phyloP scores from a whole-genome alignment of 2,797 vertebrate species.

The Poecilia velifera region DNA sequence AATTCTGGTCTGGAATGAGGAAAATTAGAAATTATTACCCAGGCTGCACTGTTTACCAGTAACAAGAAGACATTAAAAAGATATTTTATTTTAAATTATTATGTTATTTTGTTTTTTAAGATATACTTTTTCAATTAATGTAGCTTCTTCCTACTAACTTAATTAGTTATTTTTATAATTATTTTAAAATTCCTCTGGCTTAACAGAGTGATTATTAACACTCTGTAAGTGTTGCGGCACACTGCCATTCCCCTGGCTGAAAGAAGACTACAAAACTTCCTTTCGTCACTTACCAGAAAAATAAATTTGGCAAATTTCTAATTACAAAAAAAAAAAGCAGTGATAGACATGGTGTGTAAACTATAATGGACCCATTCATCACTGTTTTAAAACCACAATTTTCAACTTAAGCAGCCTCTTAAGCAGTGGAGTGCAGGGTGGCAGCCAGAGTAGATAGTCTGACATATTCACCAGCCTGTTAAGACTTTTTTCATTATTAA shows the following conservation, averaged over 20 bases:
- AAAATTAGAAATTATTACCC: not conserved
- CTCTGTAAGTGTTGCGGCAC: not conserved
- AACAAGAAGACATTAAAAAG: not conserved
- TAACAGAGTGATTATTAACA: not conserved
- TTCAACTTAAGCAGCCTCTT: not conserved
- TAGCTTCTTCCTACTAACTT: not conserved
- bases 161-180: not conserved
- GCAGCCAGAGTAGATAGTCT: not conserved
- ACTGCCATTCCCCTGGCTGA: not conserved
- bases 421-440: not conserved
- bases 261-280: not conserved
- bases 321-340: not conserved
- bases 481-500: not conserved
- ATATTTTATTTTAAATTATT: not conserved
- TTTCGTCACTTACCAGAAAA: not conserved
- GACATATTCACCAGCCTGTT: not conserved
- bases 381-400: not conserved
- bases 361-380: not conserved
- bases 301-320: not conserved
- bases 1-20: not conserved
- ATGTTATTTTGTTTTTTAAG: not conserved
- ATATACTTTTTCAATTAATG: not conserved
- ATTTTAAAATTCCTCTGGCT: not conserved
- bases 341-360: not conserved
- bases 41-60: not conserved